These are phyloP conservation scores for Heliangelus exortis DNA, from an alignment of 2,797 vertebrate species.

Conservation along the genomic window DNA sequence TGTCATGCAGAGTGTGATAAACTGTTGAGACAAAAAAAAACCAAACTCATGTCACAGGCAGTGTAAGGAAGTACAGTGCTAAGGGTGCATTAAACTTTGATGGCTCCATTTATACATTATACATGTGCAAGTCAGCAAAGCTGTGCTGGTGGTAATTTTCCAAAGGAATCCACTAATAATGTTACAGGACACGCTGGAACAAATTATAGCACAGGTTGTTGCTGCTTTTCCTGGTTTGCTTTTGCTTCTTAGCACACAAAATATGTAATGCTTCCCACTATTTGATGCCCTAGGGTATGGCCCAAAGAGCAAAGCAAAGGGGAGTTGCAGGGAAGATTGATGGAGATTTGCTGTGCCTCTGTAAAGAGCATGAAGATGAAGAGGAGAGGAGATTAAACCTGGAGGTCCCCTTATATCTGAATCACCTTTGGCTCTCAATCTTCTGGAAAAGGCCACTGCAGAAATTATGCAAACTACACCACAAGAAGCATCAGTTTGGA, in stretches of 20 bases:
- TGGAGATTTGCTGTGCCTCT: not conserved
- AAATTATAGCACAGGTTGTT: not conserved
- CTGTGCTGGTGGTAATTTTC: constrained; percentile 46
- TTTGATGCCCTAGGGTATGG: not conserved
- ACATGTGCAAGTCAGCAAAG: constrained; percentile 63
- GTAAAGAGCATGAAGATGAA: not conserved
- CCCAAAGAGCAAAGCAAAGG: not conserved
- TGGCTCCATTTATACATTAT: constrained; percentile 55
- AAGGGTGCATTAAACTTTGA: constrained; percentile 64
- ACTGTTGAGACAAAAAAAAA: not conserved
- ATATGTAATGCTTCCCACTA: not conserved
- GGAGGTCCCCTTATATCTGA: not conserved
- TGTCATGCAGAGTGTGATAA: constrained; percentile 1
- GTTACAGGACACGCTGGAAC: constrained; percentile 3
- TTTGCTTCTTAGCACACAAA: not conserved
- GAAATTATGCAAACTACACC: not conserved
- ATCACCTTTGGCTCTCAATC: not conserved
- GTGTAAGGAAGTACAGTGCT: not conserved
- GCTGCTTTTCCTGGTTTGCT: not conserved
- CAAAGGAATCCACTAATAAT: constrained; percentile 25
- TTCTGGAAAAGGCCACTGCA: not conserved
- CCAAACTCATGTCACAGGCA: not conserved
- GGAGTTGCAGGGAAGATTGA: not conserved
- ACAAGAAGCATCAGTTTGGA: not conserved
- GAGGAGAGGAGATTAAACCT: not conserved